Evolutionary conservation across 2,113 vertebrate species (phyloP), one percentile per base, ranked within the genome.

Genomic region (Odocoileus hemionus): DNA sequence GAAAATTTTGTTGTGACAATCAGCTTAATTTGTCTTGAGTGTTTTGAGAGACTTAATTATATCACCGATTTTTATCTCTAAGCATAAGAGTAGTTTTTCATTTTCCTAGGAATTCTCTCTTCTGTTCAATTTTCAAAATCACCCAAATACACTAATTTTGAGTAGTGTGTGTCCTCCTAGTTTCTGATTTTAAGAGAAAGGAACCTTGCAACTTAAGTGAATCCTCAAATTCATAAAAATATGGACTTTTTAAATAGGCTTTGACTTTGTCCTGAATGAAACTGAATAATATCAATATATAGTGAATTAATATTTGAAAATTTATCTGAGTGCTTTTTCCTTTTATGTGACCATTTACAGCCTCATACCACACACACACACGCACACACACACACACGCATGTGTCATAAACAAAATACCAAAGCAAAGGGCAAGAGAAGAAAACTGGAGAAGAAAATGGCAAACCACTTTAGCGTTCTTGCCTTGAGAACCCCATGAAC

Each of bases 1-100:
- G 96, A 93, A 88, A 97, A 92, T 96, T 90, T 30, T 61, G 30
- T 47, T 94, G 54, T 96, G 90, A 93, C 70, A 97, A 33, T 89
- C 19, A 86, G 79, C 21, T 87, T 95, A 92, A 94, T 94, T 95
- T 91, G 14, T 55, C 96, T 70, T 92, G 78, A 92, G 33, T 86
- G 50, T 86, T 93, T 64, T 94, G 84, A 78, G 50, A 95, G 74
- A 74, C 64, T 94, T 60, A 85, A 15, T 82, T n/a, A 55, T 58
- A 50, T 25, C 36, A 76, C 19, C 79, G 50, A 60, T 78, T 96
- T 94, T 94, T 58, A 89, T 89, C 78, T 89, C 61, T 28, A 76
- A 58, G 39, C 25, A 14, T 28, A 78, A 93, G 67, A 89, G 25
- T 67, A 91, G 58, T 23, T 97, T 93, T 94, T 70, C 80, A 89